phyloP scores from a whole-genome alignment of 2,113 vertebrate species.

The Microcebus jonahi region DNA sequence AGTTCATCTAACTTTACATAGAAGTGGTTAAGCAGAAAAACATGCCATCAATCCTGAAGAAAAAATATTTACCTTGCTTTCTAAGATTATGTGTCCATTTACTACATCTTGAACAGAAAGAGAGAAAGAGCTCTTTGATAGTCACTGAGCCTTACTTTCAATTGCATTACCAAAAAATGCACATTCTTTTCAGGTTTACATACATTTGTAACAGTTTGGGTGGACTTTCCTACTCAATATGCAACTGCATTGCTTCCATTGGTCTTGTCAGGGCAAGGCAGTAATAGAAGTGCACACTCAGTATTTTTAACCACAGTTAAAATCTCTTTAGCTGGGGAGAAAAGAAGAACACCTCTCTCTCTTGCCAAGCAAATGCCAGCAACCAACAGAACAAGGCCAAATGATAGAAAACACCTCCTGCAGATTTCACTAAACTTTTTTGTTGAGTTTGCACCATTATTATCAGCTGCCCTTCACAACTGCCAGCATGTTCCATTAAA shows the following conservation, averaged over 20 bases:
- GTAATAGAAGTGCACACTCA: background rate
- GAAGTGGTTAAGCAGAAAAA: conserved; percentile 49
- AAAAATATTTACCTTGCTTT: background rate
- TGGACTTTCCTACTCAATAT: background rate
- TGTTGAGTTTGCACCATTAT: conserved; percentile 5
- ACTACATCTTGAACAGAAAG: background rate
- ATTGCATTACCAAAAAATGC: background rate
- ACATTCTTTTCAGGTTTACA: background rate
- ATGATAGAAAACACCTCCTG: conserved; percentile 35
- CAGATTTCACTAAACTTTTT: background rate
- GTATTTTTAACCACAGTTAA: background rate
- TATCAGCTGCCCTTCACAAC: conserved; percentile 18
- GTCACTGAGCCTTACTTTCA: background rate
- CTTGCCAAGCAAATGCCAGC: background rate
- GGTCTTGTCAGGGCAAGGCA: background rate
- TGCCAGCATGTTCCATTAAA: background rate
- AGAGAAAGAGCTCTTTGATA: background rate
- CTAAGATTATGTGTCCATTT: background rate
- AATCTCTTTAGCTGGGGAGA: background rate
- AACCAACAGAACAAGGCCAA: background rate
- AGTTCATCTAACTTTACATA: background rate
- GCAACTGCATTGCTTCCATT: background rate
- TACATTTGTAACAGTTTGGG: background rate
- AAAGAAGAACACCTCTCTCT: background rate
- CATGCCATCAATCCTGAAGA: background rate